Conservation (phyloP, 35 echinoderm and acorn worm species). For the Acanthaster planci region DNA sequence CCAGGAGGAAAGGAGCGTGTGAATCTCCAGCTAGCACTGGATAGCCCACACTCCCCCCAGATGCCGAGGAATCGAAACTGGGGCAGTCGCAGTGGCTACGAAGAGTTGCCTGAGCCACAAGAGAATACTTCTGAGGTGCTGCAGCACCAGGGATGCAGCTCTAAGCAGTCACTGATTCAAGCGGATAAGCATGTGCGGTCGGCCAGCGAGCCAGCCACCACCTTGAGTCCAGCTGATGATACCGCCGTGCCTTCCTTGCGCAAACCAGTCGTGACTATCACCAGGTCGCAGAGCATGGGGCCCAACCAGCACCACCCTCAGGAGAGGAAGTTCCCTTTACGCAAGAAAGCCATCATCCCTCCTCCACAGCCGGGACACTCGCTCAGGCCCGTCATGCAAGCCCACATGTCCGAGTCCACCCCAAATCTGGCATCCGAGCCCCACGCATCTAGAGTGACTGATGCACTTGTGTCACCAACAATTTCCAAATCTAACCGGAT, state of each 20-base stretch:
- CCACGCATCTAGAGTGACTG: slow-evolving; percentile 32
- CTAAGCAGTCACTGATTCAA: slow-evolving; percentile 28
- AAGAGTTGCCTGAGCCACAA: slow-evolving; percentile 7
- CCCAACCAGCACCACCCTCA: slow-evolving; percentile 30
- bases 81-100: neutral
- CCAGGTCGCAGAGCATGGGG: slow-evolving; percentile 32
- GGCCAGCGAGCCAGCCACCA: slow-evolving; percentile 48
- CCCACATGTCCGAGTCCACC: slow-evolving; percentile 60
- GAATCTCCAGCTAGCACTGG: neutral
- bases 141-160: slow-evolving; percentile 23
- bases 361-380: slow-evolving; percentile 45
- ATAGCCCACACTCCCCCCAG: slow-evolving; percentile 1
- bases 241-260: slow-evolving; percentile 14
- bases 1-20: slow-evolving; percentile 29
- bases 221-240: slow-evolving; percentile 31
- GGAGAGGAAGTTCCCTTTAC: slow-evolving; percentile 12
- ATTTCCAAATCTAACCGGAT: neutral
- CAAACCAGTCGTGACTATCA: slow-evolving; percentile 19
- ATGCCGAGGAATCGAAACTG: neutral
- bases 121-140: too few relatives aligned
- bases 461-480: slow-evolving; percentile 40
- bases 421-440: slow-evolving; percentile 47
- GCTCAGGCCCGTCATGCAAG: slow-evolving; percentile 51
- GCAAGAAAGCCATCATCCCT: slow-evolving; percentile 42
- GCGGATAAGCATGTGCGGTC: slow-evolving; percentile 34